Conservation (phyloP, 2,113 vertebrate genomes). For the Passerina amoena region DNA sequence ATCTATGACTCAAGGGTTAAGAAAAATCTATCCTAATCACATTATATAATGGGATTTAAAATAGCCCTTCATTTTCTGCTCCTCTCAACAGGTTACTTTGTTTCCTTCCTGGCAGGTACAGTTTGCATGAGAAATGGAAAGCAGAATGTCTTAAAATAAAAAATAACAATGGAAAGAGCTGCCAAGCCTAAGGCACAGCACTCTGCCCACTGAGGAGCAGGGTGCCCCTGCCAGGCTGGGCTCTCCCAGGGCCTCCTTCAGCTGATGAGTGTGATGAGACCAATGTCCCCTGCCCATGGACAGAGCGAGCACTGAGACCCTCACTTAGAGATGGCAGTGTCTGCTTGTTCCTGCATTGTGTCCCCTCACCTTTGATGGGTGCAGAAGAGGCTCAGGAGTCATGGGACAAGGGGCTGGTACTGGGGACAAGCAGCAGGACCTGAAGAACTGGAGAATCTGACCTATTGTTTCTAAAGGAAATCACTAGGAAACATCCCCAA, state of each 20-base stretch:
- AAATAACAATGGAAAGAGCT: background rate
- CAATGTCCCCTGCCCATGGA: background rate
- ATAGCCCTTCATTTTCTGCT: constrained; percentile 30
- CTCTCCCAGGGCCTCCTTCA: background rate
- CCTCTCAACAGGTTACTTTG: background rate
- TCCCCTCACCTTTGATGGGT: background rate
- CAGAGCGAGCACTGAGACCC: background rate
- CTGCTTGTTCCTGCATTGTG: background rate
- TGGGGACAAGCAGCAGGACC: background rate
- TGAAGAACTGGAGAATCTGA: background rate
- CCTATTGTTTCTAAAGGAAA: background rate
- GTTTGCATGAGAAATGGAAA: background rate
- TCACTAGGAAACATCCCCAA: background rate
- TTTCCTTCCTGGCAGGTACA: background rate
- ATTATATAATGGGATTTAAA: background rate
- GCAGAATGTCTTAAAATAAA: background rate
- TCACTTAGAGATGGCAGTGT: background rate
- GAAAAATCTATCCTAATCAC: background rate
- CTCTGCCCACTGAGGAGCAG: background rate
- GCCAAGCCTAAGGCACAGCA: background rate
- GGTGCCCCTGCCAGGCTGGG: background rate
- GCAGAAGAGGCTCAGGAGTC: background rate
- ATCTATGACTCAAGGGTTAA: background rate
- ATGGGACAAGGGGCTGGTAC: background rate
- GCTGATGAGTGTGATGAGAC: background rate